Base-by-base conservation (phyloP, 2,113 vertebrate species). In the Hiodon alosoides region DNA sequence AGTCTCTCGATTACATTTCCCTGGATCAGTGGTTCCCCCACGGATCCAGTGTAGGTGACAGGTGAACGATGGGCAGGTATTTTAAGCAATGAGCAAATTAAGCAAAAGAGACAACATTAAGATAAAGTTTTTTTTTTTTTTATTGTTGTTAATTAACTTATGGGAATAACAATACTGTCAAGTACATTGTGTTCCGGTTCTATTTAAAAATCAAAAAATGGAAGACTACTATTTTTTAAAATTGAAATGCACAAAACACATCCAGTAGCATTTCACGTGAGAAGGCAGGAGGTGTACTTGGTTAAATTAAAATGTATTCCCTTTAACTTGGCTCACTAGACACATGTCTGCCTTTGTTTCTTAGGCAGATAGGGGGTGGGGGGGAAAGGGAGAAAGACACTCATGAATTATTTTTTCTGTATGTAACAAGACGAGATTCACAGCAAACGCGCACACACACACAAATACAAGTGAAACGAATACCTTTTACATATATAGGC, bases 91-190 rank as follows among this genome's bases (percentile, higher is more conserved):
- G 31, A 31, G 31, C 0, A 31, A 31, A 31, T 31, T 31, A 31
- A 31, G 31, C 31, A 31, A 31, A 2, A 68, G 17, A 60, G 7
- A 10, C 71, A 7, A 68, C 14, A 53, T 73, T 59, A 58, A 77
- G 69, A 58, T 72, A 67, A 72, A 72, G 55, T 59, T 72, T 31
- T 64, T 72, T 54, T 2, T 48, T 64, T 31, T 57, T 75, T 75
- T 75, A 67, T 71, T 71, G 60, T 57, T 57, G 59, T 90, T 89
- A 89, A 87, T 91, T 79, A 82, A 74, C 81, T 73, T 83, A 76
- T 85, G 74, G 87, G 73, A 82, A 79, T 83, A 74, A 84, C 87
- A 86, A 82, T 81, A 85, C 75, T 85, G 82, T 85, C 83, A 85
- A 80, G 73, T 83, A 84, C 80, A 86, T 79, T 69, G 82, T 77